phyloP scores from a whole-genome alignment of 2,797 vertebrate species.

The Anableps anableps region DNA sequence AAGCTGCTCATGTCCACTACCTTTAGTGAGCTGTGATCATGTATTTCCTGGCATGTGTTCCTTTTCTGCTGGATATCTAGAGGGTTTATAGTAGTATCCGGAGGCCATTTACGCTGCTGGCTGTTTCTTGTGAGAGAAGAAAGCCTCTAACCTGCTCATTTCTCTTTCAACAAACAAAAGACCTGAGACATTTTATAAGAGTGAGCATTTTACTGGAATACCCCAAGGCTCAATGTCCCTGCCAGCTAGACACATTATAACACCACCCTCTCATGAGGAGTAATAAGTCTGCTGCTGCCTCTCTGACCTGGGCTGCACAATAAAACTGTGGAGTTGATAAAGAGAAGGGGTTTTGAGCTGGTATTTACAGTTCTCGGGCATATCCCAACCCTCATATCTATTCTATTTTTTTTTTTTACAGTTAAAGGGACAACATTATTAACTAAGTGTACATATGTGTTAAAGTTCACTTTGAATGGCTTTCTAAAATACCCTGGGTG shows the following conservation, averaged over 20 bases:
- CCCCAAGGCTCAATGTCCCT: constrained; percentile 31
- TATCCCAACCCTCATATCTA: constrained; percentile 17
- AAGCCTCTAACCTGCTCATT: constrained; percentile 20
- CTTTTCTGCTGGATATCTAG: constrained; percentile 18
- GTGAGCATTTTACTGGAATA: constrained; percentile 54
- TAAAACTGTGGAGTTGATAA: constrained; percentile 38
- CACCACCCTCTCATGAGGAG: constrained; percentile 7
- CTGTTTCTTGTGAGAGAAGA: constrained; percentile 49
- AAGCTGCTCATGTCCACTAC: constrained; percentile 18
- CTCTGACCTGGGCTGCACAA: constrained; percentile 28
- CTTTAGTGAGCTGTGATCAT: constrained; percentile 29
- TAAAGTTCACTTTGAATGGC: neutral
- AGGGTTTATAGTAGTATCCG: constrained; percentile 50
- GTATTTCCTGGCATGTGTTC: constrained; percentile 32
- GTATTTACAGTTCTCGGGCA: constrained; percentile 28
- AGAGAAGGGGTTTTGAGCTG: constrained; percentile 23
- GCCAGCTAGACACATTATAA: constrained; percentile 29
- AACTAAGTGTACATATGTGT: neutral
- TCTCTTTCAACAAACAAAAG: constrained; percentile 32
- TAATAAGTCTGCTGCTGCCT: constrained; percentile 8
- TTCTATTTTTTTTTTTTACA: constrained; percentile 21
- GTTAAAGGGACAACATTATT: constrained; percentile 28
- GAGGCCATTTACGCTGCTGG: constrained; percentile 21
- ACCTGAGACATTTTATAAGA: constrained; percentile 31
- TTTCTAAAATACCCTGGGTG: neutral